Percentiles rank a stretch among this genome's conserved stretches.
Conservation (phyloP, 2,888 invertebrate species). For the Drosophila kuntzei region DNA sequence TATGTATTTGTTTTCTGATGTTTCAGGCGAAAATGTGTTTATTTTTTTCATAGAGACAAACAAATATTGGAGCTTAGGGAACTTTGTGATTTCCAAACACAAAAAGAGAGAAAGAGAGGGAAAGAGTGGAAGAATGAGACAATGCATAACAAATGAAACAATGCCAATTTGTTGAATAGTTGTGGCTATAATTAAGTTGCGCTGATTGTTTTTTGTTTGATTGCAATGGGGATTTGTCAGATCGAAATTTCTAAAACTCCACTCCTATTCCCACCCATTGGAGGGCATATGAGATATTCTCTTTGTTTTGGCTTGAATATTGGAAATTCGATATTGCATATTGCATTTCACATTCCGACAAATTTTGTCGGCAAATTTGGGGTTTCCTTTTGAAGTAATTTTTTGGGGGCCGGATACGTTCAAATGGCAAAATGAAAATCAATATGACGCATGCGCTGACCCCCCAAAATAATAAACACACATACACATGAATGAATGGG, state of each 20-base stretch:
- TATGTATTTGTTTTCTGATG: slow-evolving; percentile 12
- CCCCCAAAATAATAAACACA: slow-evolving; percentile 8
- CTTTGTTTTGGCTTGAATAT: slow-evolving; percentile 1
- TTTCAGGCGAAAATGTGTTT: slow-evolving; percentile 14
- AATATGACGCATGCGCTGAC: slow-evolving; percentile 79
- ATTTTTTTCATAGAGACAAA: slow-evolving; percentile 7
- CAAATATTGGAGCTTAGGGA: slow-evolving; percentile 11
- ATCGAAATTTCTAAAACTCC: slow-evolving; percentile 8
- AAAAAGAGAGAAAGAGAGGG: not conserved
- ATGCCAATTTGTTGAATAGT: slow-evolving; percentile 15
- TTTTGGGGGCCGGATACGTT: slow-evolving; percentile 44
- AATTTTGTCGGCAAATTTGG: slow-evolving; percentile 63
- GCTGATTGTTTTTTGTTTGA: slow-evolving; percentile 41
- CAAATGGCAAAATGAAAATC: slow-evolving; percentile 66
- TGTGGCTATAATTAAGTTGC: slow-evolving; percentile 27
- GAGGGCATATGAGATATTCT: not conserved
- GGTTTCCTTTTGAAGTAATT: slow-evolving; percentile 73
- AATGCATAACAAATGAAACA: not conserved
- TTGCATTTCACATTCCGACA: slow-evolving; percentile 53
- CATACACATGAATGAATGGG: slow-evolving; percentile 12
- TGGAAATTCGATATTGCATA: slow-evolving; percentile 27
- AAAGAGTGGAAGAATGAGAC: not conserved
- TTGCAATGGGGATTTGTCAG: slow-evolving; percentile 32
- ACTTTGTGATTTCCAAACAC: slow-evolving; percentile 5
- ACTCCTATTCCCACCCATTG: not conserved